Conservation (phyloP, 2,797 vertebrate species). For the Falco concolor region DNA sequence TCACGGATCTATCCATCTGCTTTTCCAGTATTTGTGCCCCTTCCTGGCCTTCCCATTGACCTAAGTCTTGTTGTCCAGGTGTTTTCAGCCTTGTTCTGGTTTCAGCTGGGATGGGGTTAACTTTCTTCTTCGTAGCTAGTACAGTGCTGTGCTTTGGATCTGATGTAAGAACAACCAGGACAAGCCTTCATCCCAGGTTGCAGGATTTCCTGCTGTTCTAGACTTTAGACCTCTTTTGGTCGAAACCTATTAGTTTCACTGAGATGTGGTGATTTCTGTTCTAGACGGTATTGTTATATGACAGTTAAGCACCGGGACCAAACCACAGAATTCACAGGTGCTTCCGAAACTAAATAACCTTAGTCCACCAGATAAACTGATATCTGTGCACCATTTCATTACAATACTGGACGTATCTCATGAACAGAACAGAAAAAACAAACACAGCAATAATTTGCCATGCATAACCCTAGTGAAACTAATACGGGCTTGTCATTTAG, state of each 20-base stretch:
- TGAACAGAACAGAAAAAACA: background rate
- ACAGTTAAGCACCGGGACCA: background rate
- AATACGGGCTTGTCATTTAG: background rate
- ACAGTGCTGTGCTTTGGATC: no score
- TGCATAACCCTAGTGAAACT: background rate
- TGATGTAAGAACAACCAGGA: no score
- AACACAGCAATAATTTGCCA: background rate
- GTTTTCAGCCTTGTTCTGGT: background rate
- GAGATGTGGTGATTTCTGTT: background rate
- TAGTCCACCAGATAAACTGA: background rate
- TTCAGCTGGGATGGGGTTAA: no score
- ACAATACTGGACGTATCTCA: background rate
- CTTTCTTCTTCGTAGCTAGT: no score
- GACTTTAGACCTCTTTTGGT: background rate
- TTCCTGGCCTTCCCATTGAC: background rate
- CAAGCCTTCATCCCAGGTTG: background rate
- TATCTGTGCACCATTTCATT: background rate
- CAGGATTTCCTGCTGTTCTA: background rate
- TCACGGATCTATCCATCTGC: background rate
- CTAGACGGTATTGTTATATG: background rate
- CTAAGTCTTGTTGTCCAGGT: background rate
- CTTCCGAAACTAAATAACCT: rapidly evolving
- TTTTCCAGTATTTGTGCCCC: background rate
- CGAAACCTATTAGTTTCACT: background rate
- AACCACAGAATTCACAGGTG: background rate